Base-by-base conservation (phyloP, 1,140 invertebrate species). In the Anadara kagoshimensis region DNA sequence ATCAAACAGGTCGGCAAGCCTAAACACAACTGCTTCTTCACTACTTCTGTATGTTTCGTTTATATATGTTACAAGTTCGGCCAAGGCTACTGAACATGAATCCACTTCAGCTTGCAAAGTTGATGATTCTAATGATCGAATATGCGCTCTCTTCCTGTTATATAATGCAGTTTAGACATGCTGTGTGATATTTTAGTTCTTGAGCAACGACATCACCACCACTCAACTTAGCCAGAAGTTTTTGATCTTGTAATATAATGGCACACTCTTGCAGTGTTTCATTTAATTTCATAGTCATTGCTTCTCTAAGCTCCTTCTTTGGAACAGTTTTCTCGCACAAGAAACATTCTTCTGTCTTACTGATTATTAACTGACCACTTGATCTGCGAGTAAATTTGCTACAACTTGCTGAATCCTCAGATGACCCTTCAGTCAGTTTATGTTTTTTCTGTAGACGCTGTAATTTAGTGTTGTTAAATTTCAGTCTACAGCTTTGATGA, bases 171-270 rank as follows among this genome's bases (percentile, higher is more conserved):
- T 56, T n/a, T 29, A 72, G 29, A 47, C 67, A 77, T n/a, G 18
- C 16, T 5, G 16, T 3, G 26, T 76, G 70, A 61, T 76, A 79
- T 36, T 73, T 76, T 11, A 63, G 20, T 45, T 79, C 73, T 59
- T 69, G 69, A 59, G 75, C 75, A n/a, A 75, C 58, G 26, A 75
- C 54, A 70, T 72, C 75, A 26, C 75, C 54, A 22, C 16, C 47
- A 74, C 77, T 75, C 47, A 75, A 53, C 20, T 54, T 73, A 14
- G 41, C 58, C 45, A 36, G 43, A 11, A 45, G 41, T 20, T 45
- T 61, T 45, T 20, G 22, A 22, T 61, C 58, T 61, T 61, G 58
- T 8, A 61, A 8, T 2, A 20, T 61, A 4, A 22, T 16, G 22
- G 58, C 58, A 61, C 58, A 45, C 41, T 61, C 41, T 5, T 61